Evolutionary conservation across 2,797 vertebrate genomes (phyloP), one percentile per base, ranked within the genome.

Genomic region (Rhincodon typus): DNA sequence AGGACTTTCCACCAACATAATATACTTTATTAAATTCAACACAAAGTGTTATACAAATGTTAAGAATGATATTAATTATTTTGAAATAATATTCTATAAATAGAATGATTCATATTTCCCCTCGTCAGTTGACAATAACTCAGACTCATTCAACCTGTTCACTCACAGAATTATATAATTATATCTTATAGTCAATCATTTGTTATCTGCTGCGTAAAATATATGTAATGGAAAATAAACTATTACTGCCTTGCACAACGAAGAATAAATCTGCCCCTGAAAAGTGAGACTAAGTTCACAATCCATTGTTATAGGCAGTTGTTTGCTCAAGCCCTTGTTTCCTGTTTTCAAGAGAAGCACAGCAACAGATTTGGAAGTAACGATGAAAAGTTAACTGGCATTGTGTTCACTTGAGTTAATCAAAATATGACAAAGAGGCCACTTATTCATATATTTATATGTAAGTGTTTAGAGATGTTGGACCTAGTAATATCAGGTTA

Each of bases 151-250:
- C 27, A 53, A 46, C 53, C 94, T 74, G 69, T 94, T 94, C 66
- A 13, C 91, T 94, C 70, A 53, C 74, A 53, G 42, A 74, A 74
- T 53, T 50, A 53, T 94, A 94, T 74, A 74, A 94, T 53, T 27
- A 94, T 74, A 94, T 94, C 94, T 74, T 46, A 27, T 50, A 53
- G 69, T 70, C 69, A 94, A 72, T 94, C 42, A 74, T 74, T 94
- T 46, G 74, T 50, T 94, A 74, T 74, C 27, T 34, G 69, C 70
- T 94, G 42, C 53, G 7, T 94, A 74, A 53, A 74, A 74, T 94
- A 46, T 74, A 94, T 94, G 69, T 74, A 74, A 94, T 94, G 94
- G 42, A 74, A 94, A 94, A 94, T 94, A 94, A 94, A 94, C 34
- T 74, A 94, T 94, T 94, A 74, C 94, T 34, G 19, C 15, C 69